Percentiles rank a stretch among this genome's conserved stretches.
These are phyloP conservation scores for Leptopilina clavipes DNA, from an alignment of 1,140 invertebrate genomes.

Conservation along the genomic window DNA sequence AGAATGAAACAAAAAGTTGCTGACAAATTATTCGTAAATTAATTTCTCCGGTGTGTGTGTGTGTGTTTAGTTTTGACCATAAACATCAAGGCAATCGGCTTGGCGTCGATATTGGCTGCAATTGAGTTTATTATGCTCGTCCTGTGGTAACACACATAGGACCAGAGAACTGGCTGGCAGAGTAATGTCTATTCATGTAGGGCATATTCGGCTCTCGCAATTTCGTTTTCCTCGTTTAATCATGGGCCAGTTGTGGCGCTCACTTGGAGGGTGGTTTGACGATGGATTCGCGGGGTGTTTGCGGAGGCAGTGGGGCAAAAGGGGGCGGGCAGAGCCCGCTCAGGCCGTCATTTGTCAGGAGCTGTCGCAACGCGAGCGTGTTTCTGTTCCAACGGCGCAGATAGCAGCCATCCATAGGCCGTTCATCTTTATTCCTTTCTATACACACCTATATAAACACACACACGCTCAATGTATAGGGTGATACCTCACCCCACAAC, in stretches of 20 bases:
- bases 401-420: conserved; percentile 74
- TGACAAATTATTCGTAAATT: background rate
- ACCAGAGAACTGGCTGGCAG: conserved; percentile 42
- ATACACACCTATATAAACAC: conserved; percentile 47
- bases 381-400: conserved; percentile 74
- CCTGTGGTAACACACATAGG: conserved; percentile 51
- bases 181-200: conserved; percentile 53
- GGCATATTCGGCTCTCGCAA: conserved; percentile 63
- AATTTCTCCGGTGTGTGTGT: background rate
- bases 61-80: background rate
- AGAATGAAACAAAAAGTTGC: too few relatives aligned
- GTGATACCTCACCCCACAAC: conserved; percentile 49
- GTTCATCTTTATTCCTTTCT: conserved; percentile 74
- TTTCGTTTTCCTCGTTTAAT: conserved; percentile 72
- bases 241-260: conserved; percentile 59
- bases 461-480: conserved; percentile 18
- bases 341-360: conserved; percentile 75
- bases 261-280: conserved; percentile 38
- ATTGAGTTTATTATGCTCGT: conserved; percentile 58
- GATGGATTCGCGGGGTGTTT: conserved; percentile 43
- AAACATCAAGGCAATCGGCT: conserved; percentile 43
- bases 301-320: conserved; percentile 43
- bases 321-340: conserved; percentile 69
- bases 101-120: conserved; percentile 55
- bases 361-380: conserved; percentile 74